Evolutionary conservation across 2,888 invertebrate species (phyloP), one percentile per base, ranked within the genome.

Genomic region (Conistra vaccinii): DNA sequence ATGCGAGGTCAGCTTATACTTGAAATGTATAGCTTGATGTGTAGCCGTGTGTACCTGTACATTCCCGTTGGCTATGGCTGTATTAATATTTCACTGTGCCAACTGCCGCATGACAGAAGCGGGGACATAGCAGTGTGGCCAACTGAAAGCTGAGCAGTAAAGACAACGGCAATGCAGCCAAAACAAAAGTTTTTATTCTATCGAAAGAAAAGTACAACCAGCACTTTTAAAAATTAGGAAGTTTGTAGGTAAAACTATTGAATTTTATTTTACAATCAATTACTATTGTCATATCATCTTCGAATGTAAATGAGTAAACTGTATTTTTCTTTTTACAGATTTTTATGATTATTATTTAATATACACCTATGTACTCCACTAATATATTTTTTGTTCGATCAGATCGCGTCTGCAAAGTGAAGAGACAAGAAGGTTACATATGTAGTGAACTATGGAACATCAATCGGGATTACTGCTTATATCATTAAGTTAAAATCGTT

Each of bases 381-480:
- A 55, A 55, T 39, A 79, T 77, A 51, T 57, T 39, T 23, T 62
- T 82, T 76, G 20, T 78, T 65, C 58, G 58, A 55, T 48, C 81
- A 82, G 83, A 62, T 67, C 32, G 45, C 45, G 23, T 58, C 35
- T 76, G 57, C 20, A 58, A 20, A 58, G 35, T 68, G 45, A 58
- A 63, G 58, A 63, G 10, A 32, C 14, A 45, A 35, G 23, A 69
- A 48, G 42, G 67, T 39, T 68, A 76, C 20, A 1, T 55, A 58
- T 55, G 53, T 48, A 82, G 62, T 82, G 62, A 63, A 63, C 29
- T 53, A 57, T 55, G 62, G 39, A 68, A 82, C 32, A 62, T 77
- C 39, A 67, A 68, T 68, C 29, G 26, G 51, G 42, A 83, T 68
- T 65, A 83, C 48, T 60, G 78, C 62, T 68, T 83, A 83, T 26